Conservation (phyloP, 64 coral and sea anemone species). For the Actinia tenebrosa region DNA sequence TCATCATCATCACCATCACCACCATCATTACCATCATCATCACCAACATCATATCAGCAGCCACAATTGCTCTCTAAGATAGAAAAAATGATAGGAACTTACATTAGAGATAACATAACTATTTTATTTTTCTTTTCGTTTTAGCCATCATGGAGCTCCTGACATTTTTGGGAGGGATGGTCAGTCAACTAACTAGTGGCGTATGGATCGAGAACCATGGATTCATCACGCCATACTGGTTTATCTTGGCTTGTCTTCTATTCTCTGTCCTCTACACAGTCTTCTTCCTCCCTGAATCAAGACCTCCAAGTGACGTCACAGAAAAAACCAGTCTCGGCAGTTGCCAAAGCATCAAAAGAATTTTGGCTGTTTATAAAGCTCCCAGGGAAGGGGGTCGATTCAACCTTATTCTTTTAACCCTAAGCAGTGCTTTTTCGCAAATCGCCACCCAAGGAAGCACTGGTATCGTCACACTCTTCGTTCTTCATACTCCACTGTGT, state of each 20-base stretch:
- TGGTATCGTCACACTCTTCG: slow-evolving; percentile 44
- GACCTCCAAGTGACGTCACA: not conserved
- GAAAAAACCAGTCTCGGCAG: slow-evolving; percentile 25
- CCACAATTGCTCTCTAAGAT: no score
- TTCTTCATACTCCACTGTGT: slow-evolving; percentile 73
- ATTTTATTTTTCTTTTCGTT: not conserved
- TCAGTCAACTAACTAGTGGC: slow-evolving; percentile 87
- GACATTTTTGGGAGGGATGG: slow-evolving; percentile 49
- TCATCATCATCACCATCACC: not conserved
- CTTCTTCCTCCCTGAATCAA: slow-evolving; percentile 67
- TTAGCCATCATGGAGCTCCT: slow-evolving; percentile 70
- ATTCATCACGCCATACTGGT: slow-evolving; percentile 71
- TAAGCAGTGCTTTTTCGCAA: not conserved
- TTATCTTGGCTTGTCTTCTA: slow-evolving; percentile 44
- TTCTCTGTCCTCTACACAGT: slow-evolving; percentile 27
- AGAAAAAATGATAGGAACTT: no score
- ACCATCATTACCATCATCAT: not conserved
- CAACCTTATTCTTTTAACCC: slow-evolving; percentile 46
- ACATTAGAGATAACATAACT: not conserved
- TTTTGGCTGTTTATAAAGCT: slow-evolving; percentile 31
- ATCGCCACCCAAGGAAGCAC: slow-evolving; percentile 9
- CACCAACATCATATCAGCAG: no score
- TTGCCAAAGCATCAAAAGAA: slow-evolving; percentile 12
- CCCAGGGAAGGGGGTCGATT: slow-evolving; percentile 9
- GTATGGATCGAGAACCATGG: slow-evolving; percentile 67